Conservation (phyloP, 2,113 vertebrate genomes). For the Peromyscus californicus region DNA sequence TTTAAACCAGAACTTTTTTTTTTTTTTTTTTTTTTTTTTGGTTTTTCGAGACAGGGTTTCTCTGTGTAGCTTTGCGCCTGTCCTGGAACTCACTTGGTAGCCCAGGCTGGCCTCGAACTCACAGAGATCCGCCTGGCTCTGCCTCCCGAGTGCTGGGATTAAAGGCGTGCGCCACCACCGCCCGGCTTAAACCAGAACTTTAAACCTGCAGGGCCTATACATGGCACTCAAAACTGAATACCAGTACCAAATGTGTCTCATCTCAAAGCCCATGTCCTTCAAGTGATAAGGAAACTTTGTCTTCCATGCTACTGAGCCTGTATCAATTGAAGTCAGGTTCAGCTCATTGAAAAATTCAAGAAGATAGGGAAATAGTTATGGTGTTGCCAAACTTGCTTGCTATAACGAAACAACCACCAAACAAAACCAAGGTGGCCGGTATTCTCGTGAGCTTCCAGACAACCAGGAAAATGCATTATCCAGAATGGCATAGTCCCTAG, state of each 20-base stretch:
- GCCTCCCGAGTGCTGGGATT: no score
- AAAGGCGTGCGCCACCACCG: no score
- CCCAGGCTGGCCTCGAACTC: no score
- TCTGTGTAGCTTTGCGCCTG: no score
- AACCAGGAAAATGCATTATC: neutral
- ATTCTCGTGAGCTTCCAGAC: neutral
- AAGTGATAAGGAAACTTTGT: neutral
- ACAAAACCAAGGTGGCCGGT: neutral
- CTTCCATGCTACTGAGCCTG: neutral
- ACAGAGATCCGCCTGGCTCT: no score
- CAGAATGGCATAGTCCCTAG: neutral
- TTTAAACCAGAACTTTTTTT: neutral
- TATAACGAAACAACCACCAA: neutral
- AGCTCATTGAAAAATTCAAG: neutral
- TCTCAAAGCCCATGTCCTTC: slow-evolving; percentile 1
- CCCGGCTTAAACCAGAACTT: neutral
- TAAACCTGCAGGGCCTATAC: neutral
- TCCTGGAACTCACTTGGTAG: no score
- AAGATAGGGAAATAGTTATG: neutral
- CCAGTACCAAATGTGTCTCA: neutral
- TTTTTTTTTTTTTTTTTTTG: no score
- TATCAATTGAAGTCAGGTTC: neutral
- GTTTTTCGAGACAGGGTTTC: no score
- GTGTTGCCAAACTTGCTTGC: neutral
- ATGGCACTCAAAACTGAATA: neutral